phyloP scores from a whole-genome alignment of 2,888 invertebrate species.

The Timema cristinae region DNA sequence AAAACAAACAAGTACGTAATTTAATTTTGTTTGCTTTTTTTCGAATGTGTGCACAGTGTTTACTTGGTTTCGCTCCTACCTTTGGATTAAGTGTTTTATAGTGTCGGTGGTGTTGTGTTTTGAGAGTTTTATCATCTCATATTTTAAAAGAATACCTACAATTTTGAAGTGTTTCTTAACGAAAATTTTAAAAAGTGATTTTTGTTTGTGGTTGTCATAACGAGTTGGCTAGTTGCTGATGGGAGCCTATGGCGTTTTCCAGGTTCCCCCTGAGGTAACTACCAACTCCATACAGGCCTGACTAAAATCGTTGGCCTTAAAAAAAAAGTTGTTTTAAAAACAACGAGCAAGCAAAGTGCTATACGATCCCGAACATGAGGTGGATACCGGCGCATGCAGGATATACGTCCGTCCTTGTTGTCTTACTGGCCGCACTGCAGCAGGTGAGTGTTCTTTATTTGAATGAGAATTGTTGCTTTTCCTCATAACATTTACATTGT shows the following conservation, averaged over 20 bases:
- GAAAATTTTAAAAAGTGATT: background rate
- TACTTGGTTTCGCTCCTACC: background rate
- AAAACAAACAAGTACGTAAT: conserved; percentile 21
- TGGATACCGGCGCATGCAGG: background rate
- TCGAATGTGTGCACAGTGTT: background rate
- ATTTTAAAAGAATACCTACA: background rate
- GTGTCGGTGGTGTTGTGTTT: background rate
- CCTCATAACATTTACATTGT: too few relatives aligned
- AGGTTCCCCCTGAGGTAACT: background rate
- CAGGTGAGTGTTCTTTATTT: conserved; percentile 23
- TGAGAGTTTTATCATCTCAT: background rate
- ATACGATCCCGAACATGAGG: too few relatives aligned
- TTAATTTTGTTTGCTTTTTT: background rate
- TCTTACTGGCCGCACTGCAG: conserved; percentile 23
- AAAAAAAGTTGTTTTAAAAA: too few relatives aligned
- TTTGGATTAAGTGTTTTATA: conserved; percentile 5
- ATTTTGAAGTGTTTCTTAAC: background rate
- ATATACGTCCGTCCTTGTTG: conserved; percentile 18
- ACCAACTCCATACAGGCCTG: background rate
- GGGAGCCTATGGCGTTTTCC: background rate
- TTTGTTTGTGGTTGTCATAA: background rate
- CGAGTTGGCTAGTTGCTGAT: conserved; percentile 3
- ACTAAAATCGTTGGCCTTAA: background rate
- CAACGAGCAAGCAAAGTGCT: too few relatives aligned
- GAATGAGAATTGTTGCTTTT: background rate